These are phyloP conservation scores for Psix sp. DNA, from an alignment of 1,140 invertebrate species.

Conservation along the genomic window DNA sequence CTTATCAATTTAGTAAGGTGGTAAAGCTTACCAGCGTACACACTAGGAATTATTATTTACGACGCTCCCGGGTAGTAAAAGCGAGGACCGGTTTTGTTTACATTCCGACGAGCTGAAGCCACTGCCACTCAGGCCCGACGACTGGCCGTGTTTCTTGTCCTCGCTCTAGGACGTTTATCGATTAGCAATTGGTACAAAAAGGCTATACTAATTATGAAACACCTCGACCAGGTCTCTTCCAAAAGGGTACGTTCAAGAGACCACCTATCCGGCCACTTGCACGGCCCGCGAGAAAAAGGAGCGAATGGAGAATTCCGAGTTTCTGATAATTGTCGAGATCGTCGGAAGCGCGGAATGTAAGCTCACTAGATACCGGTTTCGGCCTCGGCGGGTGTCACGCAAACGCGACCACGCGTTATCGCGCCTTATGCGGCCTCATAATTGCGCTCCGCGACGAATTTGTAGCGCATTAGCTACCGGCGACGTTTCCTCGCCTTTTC, in stretches of 20 bases:
- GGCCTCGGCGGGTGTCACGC: constrained; percentile 57
- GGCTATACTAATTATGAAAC: constrained; percentile 52
- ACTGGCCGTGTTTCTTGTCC: constrained; percentile 4
- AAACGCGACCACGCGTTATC: constrained; percentile 56
- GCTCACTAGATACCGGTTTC: constrained; percentile 48
- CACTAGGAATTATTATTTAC: constrained; percentile 33
- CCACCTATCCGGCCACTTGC: constrained; percentile 54
- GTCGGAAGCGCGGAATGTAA: constrained; percentile 50
- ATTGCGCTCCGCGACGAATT: constrained; percentile 58
- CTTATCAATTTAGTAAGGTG: constrained; percentile 46
- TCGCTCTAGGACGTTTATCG: constrained; percentile 23
- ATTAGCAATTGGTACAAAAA: constrained; percentile 35
- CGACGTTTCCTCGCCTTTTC: constrained; percentile 59
- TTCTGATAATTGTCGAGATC: constrained; percentile 48
- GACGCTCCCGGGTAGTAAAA: constrained; percentile 14
- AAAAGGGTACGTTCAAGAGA: constrained; percentile 9
- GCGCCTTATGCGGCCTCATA: constrained; percentile 56
- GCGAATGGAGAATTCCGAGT: constrained; percentile 39
- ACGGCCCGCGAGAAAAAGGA: constrained; percentile 14
- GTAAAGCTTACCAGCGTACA: constrained; percentile 4
- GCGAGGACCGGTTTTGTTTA: constrained; percentile 38
- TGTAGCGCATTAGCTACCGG: constrained; percentile 58
- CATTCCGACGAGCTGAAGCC: constrained; percentile 9
- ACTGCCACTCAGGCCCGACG: constrained; percentile 10
- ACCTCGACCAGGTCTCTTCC: constrained; percentile 25